Percentiles rank a stretch among this genome's conserved stretches.
phyloP scores from a whole-genome alignment of 2,888 invertebrate species.

The Chaetoderma sp. region DNA sequence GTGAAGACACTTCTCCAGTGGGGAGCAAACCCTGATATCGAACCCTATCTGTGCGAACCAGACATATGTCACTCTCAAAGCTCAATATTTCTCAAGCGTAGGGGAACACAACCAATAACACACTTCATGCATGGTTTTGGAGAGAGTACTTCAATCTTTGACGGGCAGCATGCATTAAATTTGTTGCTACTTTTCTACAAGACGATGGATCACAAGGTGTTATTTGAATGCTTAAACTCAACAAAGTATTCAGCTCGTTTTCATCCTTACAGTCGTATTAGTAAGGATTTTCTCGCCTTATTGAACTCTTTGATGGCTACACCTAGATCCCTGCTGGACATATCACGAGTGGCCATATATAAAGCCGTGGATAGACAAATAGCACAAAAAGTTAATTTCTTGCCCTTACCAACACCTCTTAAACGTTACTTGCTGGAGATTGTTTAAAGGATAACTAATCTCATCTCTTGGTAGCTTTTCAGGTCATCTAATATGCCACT shows the following conservation, averaged over 20 bases:
- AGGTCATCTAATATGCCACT: too few relatives aligned
- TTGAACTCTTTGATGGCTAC: conserved; percentile 77
- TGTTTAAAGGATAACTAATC: too few relatives aligned
- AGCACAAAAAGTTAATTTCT: conserved; percentile 76
- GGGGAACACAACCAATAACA: conserved; percentile 72
- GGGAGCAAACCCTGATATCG: conserved; percentile 80
- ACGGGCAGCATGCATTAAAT: conserved; percentile 77
- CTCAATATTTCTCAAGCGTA: conserved; percentile 72
- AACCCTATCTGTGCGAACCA: conserved; percentile 72
- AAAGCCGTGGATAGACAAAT: conserved; percentile 77
- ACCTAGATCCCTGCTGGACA: conserved; percentile 80
- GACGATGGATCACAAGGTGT: conserved; percentile 77
- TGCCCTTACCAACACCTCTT: conserved; percentile 78
- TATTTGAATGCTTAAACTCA: conserved; percentile 78
- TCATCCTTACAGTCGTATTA: conserved; percentile 72
- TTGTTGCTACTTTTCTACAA: conserved; percentile 74
- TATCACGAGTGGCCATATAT: conserved; percentile 79
- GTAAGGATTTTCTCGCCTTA: conserved; percentile 63
- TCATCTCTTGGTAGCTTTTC: too few relatives aligned
- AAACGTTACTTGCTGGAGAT: conserved; percentile 78
- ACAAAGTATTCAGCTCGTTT: conserved; percentile 74
- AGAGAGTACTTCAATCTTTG: conserved; percentile 73
- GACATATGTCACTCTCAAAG: conserved; percentile 73
- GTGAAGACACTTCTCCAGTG: conserved; percentile 80
- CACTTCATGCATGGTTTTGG: conserved; percentile 79